Evolutionary conservation across 2,113 vertebrate genomes (phyloP).

Genomic region (Dipodomys stephensi): DNA sequence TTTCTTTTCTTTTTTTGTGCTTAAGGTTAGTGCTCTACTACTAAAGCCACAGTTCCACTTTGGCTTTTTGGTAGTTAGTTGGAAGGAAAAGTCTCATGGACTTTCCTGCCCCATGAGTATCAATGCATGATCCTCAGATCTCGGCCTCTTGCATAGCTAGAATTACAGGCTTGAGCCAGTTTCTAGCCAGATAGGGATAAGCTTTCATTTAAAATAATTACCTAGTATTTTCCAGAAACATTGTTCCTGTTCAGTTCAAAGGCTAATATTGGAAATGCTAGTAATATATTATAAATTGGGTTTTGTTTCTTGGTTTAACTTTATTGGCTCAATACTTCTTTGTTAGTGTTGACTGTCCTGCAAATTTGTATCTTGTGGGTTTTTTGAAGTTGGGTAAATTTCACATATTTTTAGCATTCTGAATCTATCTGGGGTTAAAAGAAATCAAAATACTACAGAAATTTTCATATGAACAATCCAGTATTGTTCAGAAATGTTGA

Average conservation of each 20-base stretch:
- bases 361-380: neutral
- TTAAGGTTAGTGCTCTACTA: no score
- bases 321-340: neutral
- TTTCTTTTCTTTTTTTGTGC: no score
- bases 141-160: no score
- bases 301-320: slow-evolving; percentile 22
- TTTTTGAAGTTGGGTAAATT: slow-evolving; percentile 36
- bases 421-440: neutral
- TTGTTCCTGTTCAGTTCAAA: neutral
- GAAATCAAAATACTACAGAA: neutral
- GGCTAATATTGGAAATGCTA: neutral
- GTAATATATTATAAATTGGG: neutral
- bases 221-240: no score
- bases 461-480: slow-evolving; percentile 31
- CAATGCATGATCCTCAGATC: no score
- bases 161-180: no score
- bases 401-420: slow-evolving; percentile 40
- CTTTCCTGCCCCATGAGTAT: no score
- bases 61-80: no score
- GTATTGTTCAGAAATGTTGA: slow-evolving; percentile 42
- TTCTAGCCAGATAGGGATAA: no score
- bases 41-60: no score
- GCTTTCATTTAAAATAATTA: no score
- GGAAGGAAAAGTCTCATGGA: no score
- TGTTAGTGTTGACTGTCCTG: neutral